phyloP scores from a whole-genome alignment of 2,888 invertebrate species.

The Drosophila eohydei region DNA sequence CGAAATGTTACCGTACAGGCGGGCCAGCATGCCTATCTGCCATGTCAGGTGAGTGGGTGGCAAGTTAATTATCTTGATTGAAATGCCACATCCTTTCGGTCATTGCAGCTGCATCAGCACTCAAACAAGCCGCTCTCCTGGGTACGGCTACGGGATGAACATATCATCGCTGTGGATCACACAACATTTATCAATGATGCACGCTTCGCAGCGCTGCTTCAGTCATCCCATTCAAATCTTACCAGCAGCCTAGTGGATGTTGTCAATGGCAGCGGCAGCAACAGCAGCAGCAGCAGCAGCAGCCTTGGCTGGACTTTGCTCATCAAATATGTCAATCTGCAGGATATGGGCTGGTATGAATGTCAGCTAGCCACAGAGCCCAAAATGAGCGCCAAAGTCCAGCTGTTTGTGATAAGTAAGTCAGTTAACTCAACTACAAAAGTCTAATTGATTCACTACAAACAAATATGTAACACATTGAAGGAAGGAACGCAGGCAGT shows the following conservation, averaged over 20 bases:
- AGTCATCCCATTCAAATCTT: constrained; percentile 52
- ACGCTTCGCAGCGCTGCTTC: constrained; percentile 91
- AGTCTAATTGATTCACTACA: not conserved
- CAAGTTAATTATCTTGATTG: constrained; percentile 52
- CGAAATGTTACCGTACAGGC: constrained; percentile 95
- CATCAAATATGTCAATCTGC: constrained; percentile 94
- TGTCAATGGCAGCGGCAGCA: constrained; percentile 88
- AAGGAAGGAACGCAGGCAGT: not conserved
- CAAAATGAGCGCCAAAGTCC: constrained; percentile 95
- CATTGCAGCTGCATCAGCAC: constrained; percentile 79
- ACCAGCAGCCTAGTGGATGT: constrained; percentile 84
- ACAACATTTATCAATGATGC: constrained; percentile 96
- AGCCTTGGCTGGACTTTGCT: constrained; percentile 93
- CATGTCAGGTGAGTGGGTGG: constrained; percentile 89
- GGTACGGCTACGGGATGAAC: constrained; percentile 94
- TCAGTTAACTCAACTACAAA: constrained; percentile 9
- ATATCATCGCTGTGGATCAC: constrained; percentile 94
- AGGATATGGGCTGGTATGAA: constrained; percentile 95
- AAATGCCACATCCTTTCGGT: constrained; percentile 18
- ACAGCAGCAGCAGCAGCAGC: constrained; percentile 83
- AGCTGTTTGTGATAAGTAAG: constrained; percentile 71
- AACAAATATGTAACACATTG: not conserved
- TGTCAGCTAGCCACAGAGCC: constrained; percentile 97
- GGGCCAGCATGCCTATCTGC: constrained; percentile 95
- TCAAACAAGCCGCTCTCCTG: constrained; percentile 93